phyloP scores from a whole-genome alignment of 1,140 invertebrate species.

The Drusus annulatus region DNA sequence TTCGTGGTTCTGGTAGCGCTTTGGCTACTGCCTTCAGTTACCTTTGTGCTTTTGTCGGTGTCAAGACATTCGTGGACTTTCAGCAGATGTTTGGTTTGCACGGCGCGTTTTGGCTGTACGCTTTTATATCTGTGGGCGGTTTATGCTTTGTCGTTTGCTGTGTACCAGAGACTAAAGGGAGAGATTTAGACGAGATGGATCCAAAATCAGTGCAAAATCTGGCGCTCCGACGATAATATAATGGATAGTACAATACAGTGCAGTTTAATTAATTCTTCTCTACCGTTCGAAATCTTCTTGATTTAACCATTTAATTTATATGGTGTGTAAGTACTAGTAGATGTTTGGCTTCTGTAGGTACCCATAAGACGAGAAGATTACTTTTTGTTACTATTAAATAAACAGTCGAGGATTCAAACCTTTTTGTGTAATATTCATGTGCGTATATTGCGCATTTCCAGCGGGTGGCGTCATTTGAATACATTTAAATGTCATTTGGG shows the following conservation, averaged over 20 bases:
- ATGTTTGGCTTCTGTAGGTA: no score
- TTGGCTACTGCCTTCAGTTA: constrained; percentile 91
- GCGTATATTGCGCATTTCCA: background rate
- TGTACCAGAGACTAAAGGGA: constrained; percentile 94
- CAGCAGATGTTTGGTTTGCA: constrained; percentile 84
- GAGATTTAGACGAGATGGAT: constrained; percentile 91
- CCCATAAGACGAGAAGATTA: no score
- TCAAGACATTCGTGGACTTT: constrained; percentile 91
- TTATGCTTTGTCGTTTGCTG: constrained; percentile 89
- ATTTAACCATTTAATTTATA: no score
- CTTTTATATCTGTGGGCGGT: constrained; percentile 87
- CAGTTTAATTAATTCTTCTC: no score
- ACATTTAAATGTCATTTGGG: constrained; percentile 12
- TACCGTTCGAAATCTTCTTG: no score
- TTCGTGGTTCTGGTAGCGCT: constrained; percentile 87
- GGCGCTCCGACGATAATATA: constrained; percentile 58
- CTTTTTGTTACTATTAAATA: no score
- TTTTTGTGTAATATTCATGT: no score
- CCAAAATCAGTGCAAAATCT: constrained; percentile 76
- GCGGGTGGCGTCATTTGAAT: background rate
- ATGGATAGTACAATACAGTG: no score
- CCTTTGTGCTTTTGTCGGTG: constrained; percentile 91
- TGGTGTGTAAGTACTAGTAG: no score
- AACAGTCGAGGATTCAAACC: no score
- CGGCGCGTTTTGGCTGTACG: constrained; percentile 93